phyloP scores from a whole-genome alignment of 1,140 invertebrate genomes.

The Drosophila burlai region DNA sequence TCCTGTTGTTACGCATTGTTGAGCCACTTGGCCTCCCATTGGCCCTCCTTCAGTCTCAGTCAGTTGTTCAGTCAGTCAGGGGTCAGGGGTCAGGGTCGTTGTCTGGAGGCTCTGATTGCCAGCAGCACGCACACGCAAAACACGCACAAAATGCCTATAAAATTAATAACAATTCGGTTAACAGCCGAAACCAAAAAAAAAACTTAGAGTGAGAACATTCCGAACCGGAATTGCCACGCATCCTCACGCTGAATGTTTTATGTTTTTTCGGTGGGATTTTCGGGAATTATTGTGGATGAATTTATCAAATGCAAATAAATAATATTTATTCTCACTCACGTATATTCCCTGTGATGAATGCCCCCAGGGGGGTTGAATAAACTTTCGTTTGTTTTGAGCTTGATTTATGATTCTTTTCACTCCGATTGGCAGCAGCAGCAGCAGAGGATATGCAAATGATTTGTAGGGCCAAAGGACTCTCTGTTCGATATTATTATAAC shows the following conservation, averaged over 20 bases:
- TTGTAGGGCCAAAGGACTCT: constrained; percentile 1
- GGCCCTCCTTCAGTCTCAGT: constrained; percentile 4
- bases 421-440: constrained; percentile 16
- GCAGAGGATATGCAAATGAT: constrained; percentile 31
- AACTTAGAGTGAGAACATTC: constrained; percentile 19
- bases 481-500: constrained; percentile 18
- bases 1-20: constrained; percentile 58
- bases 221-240: not conserved
- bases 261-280: constrained; percentile 1
- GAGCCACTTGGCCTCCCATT: constrained; percentile 32
- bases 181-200: constrained; percentile 18
- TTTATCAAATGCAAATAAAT: constrained; percentile 30
- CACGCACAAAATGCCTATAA: constrained; percentile 49
- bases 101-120: constrained; percentile 29
- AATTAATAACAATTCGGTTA: constrained; percentile 57
- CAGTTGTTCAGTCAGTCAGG: constrained; percentile 16
- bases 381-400: constrained; percentile 39
- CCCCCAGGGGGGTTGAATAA: constrained; percentile 34
- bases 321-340: constrained; percentile 22
- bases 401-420: constrained; percentile 43
- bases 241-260: constrained; percentile 7
- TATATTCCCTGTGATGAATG: constrained; percentile 17
- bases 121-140: constrained; percentile 39
- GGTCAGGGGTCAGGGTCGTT: constrained; percentile 5
- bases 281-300: constrained; percentile 30